Conservation (phyloP, 2,888 invertebrate species). For the Mythimna pallens region DNA sequence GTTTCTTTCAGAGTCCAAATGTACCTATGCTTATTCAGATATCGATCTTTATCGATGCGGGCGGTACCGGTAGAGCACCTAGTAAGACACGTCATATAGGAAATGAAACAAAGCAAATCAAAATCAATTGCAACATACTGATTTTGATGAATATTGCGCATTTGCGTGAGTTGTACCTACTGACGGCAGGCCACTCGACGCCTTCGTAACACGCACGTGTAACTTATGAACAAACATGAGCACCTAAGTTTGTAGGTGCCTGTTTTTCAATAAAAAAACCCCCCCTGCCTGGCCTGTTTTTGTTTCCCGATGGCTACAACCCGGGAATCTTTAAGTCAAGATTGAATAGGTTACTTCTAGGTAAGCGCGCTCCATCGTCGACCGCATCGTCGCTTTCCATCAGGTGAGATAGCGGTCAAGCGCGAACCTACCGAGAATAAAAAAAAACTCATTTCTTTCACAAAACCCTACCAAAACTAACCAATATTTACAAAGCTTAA, state of each 20-base stretch:
- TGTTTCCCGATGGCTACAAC: too few species aligned
- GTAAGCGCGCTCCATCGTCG: too few species aligned
- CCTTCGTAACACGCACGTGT: constrained; percentile 1
- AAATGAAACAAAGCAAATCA: constrained; percentile 20
- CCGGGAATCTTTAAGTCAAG: too few species aligned
- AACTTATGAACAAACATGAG: not conserved
- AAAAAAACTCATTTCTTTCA: not conserved
- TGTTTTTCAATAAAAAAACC: not conserved
- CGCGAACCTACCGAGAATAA: too few species aligned
- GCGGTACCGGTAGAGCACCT: not conserved
- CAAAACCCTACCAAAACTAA: too few species aligned
- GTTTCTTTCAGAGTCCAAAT: too few species aligned
- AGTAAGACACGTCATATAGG: not conserved
- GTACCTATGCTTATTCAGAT: not conserved
- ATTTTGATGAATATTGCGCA: too few species aligned
- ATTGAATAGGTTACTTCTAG: too few species aligned
- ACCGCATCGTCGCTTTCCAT: too few species aligned
- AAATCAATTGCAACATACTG: constrained; percentile 23
- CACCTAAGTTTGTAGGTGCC: too few species aligned
- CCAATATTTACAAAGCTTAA: not conserved
- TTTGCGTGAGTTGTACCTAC: constrained; percentile 8
- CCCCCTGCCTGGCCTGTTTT: too few species aligned
- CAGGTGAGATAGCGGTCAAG: too few species aligned
- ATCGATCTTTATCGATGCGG: not conserved
- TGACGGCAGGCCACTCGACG: not conserved